phyloP scores from a whole-genome alignment of 2,888 invertebrate species.

The Dione juno region DNA sequence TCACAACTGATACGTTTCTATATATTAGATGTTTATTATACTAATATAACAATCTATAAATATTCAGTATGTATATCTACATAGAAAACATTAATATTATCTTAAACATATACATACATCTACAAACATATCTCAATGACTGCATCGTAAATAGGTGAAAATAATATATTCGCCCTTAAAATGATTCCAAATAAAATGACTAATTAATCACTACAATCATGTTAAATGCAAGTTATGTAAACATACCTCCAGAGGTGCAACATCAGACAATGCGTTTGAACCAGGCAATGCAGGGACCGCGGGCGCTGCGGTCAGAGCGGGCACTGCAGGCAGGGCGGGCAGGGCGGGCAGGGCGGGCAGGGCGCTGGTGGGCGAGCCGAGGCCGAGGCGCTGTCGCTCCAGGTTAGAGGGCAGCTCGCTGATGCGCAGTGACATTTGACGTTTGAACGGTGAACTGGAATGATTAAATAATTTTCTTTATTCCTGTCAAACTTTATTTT shows the following conservation, averaged over 20 bases:
- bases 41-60: no score
- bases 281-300: slow-evolving; percentile 71
- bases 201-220: no score
- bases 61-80: no score
- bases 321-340: slow-evolving; percentile 80
- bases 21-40: no score
- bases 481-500: no score
- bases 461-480: not conserved
- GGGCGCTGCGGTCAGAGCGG: slow-evolving; percentile 72
- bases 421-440: slow-evolving; percentile 96
- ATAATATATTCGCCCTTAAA: no score
- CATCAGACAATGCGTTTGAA: slow-evolving; percentile 62
- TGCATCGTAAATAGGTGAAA: not conserved
- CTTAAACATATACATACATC: no score
- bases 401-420: slow-evolving; percentile 97
- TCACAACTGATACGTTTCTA: no score
- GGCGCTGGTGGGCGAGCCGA: slow-evolving; percentile 90
- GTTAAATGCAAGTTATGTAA: no score
- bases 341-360: slow-evolving; percentile 65
- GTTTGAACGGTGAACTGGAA: slow-evolving; percentile 95
- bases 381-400: slow-evolving; percentile 89
- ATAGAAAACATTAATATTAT: no score
- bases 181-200: not conserved
- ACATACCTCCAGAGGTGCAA: slow-evolving; percentile 49
- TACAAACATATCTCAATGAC: no score